Conservation (phyloP, 2,113 vertebrate species). For the Anguilla rostrata region DNA sequence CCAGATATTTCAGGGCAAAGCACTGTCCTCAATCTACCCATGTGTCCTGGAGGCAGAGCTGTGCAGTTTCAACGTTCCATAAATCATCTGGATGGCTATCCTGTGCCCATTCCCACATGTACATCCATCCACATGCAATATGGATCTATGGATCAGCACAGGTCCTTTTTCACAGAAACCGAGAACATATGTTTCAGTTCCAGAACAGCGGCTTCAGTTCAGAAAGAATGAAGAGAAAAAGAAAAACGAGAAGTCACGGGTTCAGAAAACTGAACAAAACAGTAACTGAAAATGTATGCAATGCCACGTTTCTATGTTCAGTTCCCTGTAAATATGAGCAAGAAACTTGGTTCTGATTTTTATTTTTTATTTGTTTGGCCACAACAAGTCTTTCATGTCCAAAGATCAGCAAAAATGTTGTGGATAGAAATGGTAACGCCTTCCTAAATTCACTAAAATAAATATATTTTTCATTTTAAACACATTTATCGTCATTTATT, state of each 20-base stretch:
- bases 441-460: neutral
- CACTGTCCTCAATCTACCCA: neutral
- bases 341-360: neutral
- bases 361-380: neutral
- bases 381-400: neutral
- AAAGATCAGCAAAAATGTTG: neutral
- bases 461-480: neutral
- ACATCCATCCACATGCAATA: neutral
- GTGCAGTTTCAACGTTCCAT: neutral
- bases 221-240: neutral
- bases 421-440: neutral
- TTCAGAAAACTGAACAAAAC: too few relatives aligned
- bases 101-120: neutral
- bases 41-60: neutral
- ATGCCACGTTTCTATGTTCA: neutral
- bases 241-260: neutral
- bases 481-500: too few relatives aligned
- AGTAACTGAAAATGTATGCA: neutral
- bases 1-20: neutral
- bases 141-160: neutral
- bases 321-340: neutral
- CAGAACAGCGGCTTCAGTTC: neutral
- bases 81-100: neutral
- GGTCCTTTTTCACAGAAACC: neutral
- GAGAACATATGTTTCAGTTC: neutral